Percentiles rank a stretch among this genome's conserved stretches.
Evolutionary conservation across 64 coral and sea anemone species (phyloP).

Genomic region (Stichodactyla mertensii): DNA sequence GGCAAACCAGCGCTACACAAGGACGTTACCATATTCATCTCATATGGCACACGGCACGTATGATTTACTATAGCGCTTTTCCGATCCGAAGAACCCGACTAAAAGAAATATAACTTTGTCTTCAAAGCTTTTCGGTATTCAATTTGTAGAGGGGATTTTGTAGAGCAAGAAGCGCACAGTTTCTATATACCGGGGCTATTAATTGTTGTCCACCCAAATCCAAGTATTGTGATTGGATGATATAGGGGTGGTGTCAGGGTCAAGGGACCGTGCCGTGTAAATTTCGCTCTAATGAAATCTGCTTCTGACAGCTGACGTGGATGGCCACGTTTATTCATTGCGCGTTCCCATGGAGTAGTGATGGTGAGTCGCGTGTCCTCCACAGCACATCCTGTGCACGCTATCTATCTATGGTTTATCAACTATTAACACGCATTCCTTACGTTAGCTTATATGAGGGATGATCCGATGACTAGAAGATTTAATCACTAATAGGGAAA

Average conservation of each 20-base stretch:
- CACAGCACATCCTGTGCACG: background rate
- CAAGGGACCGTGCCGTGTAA: background rate
- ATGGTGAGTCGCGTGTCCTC: background rate
- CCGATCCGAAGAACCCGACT: too few relatives aligned
- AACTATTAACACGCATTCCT: background rate
- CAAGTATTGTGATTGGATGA: too few relatives aligned
- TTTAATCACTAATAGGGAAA: background rate
- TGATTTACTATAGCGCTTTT: background rate
- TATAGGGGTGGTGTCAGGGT: too few relatives aligned
- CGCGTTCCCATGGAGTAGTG: background rate
- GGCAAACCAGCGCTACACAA: background rate
- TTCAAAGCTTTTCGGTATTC: too few relatives aligned
- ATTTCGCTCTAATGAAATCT: background rate
- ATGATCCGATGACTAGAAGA: slow-evolving; percentile 4
- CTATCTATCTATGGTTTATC: background rate
- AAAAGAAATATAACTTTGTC: too few relatives aligned
- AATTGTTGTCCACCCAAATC: too few relatives aligned
- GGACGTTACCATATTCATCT: background rate
- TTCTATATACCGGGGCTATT: too few relatives aligned
- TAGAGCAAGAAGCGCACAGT: too few relatives aligned
- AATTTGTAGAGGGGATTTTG: too few relatives aligned
- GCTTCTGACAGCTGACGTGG: background rate
- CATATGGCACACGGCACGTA: background rate
- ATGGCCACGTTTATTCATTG: background rate
- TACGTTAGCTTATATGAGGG: slow-evolving; percentile 1